Base-by-base conservation (phyloP, 2,888 invertebrate genomes). In the Drosophila dives region DNA sequence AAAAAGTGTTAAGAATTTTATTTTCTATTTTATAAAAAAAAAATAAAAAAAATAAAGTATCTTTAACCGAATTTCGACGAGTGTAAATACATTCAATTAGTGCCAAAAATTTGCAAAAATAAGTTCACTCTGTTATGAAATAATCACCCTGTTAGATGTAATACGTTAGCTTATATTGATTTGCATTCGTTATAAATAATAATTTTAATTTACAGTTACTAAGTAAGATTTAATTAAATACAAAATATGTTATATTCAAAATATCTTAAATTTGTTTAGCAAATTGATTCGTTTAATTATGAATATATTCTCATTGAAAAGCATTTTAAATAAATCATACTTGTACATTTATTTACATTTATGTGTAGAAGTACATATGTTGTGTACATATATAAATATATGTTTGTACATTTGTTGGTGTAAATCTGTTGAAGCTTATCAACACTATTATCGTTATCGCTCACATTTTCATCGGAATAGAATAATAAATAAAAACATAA, bases 121-220 rank as follows among this genome's bases (percentile, higher is more conserved):
- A 29, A 12, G 3, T 17, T 49, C 6, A 26, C 17, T 12, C 26
- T 50, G 50, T 50, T 29, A 12, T 29, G n/a, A 29, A 40, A 40
- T 40, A n/a, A 20, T 29, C 29, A n/a, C 29, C 40, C 29, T 32
- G 15, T 29, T 29, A 56, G 8, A 26, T 40, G 12, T n/a, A 12
- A 15, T 20, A 4, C 17, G 11, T 34, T 26, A 34, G 5, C 5
- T 29, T 32, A 10, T 26, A 12, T 48, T 23, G n/a, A 32, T 17
- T 38, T 42, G 36, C 32, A 64, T 48, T 54, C 54, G 54, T 64
- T 48, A 65, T 65, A 59, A 33, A 49, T 48, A 51, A 51, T 34
- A 20, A 8, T 5, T 34, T 53, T 12, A 33, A 32, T 10, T 32
- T 33, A 34, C 20, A 42, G 20, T 17, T 55, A n/a, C 26, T 26